These are phyloP conservation scores for Epirrita christyi DNA, from an alignment of 2,888 invertebrate genomes.

Conservation along the genomic window DNA sequence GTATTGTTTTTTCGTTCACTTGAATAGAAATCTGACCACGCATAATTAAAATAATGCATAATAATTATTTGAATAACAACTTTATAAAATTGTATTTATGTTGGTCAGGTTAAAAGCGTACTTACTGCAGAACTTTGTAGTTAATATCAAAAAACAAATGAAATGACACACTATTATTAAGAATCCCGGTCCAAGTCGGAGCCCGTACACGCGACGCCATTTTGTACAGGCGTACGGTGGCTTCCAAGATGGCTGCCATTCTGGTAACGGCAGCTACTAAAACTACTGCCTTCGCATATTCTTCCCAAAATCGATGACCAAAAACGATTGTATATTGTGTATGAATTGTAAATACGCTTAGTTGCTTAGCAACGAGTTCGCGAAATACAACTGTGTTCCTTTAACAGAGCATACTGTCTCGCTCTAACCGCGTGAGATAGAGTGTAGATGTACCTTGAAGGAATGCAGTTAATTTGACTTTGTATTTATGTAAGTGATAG, in stretches of 20 bases:
- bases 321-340: slow-evolving; percentile 63
- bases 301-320: slow-evolving; percentile 76
- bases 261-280: slow-evolving; percentile 20
- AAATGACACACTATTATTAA: slow-evolving; percentile 3
- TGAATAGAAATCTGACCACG: slow-evolving; percentile 12
- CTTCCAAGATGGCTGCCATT: slow-evolving; percentile 15
- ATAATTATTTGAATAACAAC: too few relatives aligned
- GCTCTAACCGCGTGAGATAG: slow-evolving; percentile 10
- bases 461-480: slow-evolving; percentile 38
- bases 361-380: slow-evolving; percentile 65
- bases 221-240: background rate
- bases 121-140: slow-evolving; percentile 5
- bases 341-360: slow-evolving; percentile 62
- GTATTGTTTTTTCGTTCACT: slow-evolving; percentile 15
- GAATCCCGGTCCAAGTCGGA: slow-evolving; percentile 2
- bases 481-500: slow-evolving; percentile 66
- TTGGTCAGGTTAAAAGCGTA: slow-evolving; percentile 13
- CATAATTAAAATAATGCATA: slow-evolving; percentile 19
- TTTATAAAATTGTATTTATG: slow-evolving; percentile 19
- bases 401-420: slow-evolving; percentile 19
- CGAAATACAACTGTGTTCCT: slow-evolving; percentile 39
- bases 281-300: slow-evolving; percentile 53
- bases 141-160: background rate
- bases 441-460: slow-evolving; percentile 16
- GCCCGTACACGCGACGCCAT: slow-evolving; percentile 8